Base-by-base conservation (phyloP, 2,797 vertebrate species). In the Coccyzus lansbergi region DNA sequence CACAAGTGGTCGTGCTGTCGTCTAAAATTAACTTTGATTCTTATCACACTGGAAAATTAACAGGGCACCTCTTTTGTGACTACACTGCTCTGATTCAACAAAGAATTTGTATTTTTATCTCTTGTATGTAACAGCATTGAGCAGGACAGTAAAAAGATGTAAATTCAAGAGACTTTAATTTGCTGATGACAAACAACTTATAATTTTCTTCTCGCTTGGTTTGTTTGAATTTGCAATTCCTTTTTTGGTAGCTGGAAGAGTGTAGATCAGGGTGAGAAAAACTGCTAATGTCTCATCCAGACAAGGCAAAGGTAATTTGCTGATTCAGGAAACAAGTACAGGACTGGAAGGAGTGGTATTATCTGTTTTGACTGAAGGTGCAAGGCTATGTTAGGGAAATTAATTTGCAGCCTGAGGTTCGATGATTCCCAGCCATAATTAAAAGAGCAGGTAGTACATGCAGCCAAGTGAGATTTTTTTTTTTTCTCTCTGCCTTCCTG, bases 371-470 rank as follows among this genome's bases (percentile, higher is more conserved):
- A 88, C 42, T 75, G 28, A 59, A 51, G 9, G 15, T 71, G 40
- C 80, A 71, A 77, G 79, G 40, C 84, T 22, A 19, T 51, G 38
- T 58, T 92, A 71, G 69, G 62, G 63, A 93, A 94, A 93, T 85
- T 67, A 58, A 77, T 90, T 93, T 93, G 33, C 33, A 87, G 68
- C 42, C 31, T 60, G 60, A 87, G 42, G 25, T 63, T 88, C 85
- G 67, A 83, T 92, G 75, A 59, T 86, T 93, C 75, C 56, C 75
- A 83, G 20, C 4, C 80, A 71, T 83, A 89, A 91, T 92, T 93
- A 77, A 49, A 94, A 79, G 70, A 81, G 25, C 59, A 76, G 56
- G 68, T 84, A 79, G 29, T 42, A 56, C 18, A 3, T 60, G 10
- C 58, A 79, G 84, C 88, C 81, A 80, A 88, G 59, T 38, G 56